Percentiles rank a stretch among this genome's conserved stretches.
These are phyloP conservation scores for Notechis scutatus DNA, from an alignment of 2,113 vertebrate species.

Conservation along the genomic window DNA sequence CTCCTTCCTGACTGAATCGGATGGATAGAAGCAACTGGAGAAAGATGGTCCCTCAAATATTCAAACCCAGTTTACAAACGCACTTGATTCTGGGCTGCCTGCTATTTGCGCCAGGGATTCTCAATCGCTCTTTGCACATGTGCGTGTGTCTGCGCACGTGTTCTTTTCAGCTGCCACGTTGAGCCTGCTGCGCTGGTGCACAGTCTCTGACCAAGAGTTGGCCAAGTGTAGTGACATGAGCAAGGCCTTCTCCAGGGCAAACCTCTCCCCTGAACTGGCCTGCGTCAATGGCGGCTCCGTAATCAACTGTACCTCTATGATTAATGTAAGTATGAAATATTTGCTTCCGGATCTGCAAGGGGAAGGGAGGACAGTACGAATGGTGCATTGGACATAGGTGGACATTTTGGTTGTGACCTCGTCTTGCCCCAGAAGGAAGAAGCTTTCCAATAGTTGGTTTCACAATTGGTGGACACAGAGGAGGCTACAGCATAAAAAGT, in stretches of 20 bases:
- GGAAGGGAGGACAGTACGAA: background rate
- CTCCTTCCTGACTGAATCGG: background rate
- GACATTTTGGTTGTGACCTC: background rate
- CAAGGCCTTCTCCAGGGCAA: conserved; percentile 68
- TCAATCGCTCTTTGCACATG: background rate
- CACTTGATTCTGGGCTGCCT: background rate
- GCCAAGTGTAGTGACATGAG: conserved; percentile 84
- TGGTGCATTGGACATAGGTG: background rate
- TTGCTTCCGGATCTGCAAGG: background rate
- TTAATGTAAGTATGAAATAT: conserved; percentile 71
- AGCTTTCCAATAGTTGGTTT: background rate
- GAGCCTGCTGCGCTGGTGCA: conserved; percentile 82
- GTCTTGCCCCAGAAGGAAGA: background rate
- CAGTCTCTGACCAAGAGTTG: conserved; percentile 75
- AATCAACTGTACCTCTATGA: conserved; percentile 74
- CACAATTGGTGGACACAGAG: background rate
- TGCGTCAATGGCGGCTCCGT: conserved; percentile 68
- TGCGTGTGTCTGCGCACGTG: conserved; percentile 2
- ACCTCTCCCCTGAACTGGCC: conserved; percentile 73
- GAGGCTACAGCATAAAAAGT: background rate
- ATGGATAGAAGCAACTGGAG: background rate
- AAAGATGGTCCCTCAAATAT: background rate
- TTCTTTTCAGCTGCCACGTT: conserved; percentile 65
- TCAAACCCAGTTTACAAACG: background rate
- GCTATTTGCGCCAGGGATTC: background rate